Base-by-base conservation (phyloP, 2,797 vertebrate species). In the Hydrolagus colliei region DNA sequence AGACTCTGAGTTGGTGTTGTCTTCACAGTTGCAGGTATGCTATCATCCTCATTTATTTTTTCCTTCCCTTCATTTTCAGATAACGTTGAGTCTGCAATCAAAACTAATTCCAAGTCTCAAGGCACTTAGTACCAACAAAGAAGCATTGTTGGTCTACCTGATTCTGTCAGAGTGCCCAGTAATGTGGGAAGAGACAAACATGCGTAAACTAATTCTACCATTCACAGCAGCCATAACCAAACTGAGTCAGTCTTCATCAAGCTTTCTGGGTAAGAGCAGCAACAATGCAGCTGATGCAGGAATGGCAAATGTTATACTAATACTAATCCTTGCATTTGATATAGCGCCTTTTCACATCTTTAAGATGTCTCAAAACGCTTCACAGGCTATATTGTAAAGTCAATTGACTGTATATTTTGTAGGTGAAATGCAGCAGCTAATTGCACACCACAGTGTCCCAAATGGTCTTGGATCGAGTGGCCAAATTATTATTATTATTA, bases 91-190 rank as follows among this genome's bases (percentile, higher is more conserved):
- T 16, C 62, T 84, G 14, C 1, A 2, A 18, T 20, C 14, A 41
- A 6, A 3, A 0, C 71, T 84, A 67, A 41, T 71, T 41, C 32
- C 16, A 84, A 41, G 52, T 20, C 79, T 84, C 71, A 18, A 52
- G 32, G 1, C 1, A 9, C n/a, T 71, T 27, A 0, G 79, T 67
- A 10, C 12, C n/a, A 35, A 84, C 4, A 35, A 84, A 84, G 79
- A 84, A 84, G 79, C 62, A 12, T 41, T 84, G 32, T 35, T 84
- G 79, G 13, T 84, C 71, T 84, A 84, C 65, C 1, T 84, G 16
- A 71, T 84, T 84, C 79, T 84, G 65, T 35, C 79, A 71, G 79
- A 71, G 52, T 41, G 65, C 65, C n/a, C 32, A 9, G 16, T 68
- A 27, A 84, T 71, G 18, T 5, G 71, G 1, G 7, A 65, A 16